Base-by-base conservation (phyloP, 2,888 invertebrate species). In the Graphium colonna region DNA sequence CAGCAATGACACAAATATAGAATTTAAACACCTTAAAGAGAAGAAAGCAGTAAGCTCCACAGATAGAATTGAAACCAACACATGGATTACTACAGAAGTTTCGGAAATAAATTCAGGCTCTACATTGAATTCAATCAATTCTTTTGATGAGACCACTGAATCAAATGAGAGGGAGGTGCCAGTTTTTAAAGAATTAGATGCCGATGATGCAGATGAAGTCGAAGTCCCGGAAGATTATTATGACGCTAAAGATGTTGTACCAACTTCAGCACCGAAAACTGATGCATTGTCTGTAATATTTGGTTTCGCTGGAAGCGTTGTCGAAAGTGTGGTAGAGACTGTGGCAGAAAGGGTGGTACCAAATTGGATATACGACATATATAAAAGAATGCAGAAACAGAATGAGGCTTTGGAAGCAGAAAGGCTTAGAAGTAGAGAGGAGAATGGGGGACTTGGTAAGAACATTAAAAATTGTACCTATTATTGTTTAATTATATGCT, bases 361-460 rank as follows among this genome's bases (percentile, higher is more conserved):
- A 0, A 84, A 88, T 57, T 77, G 84, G 5, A 68, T 90, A 0
- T 82, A 72, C 55, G 89, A 90, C 56, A 57, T 90, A 39, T 84
- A 89, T 49, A 84, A 77, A 56, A 71, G 90, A 51, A 87, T 90
- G 82, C 90, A 90, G 67, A 75, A 69, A 47, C 90, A 90, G 60
- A 89, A 69, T 51, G 87, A 88, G 57, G 83, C 84, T 5, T 57
- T 90, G 48, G 90, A 90, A 65, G 82, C 84, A 0, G 85, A 90
- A 60, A 79, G 77, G 31, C 62, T 90, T 39, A 76, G 90, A 56
- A 90, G 90, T 60, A 74, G 82, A 15, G 90, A 90, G 60, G 90
- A 90, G 58, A 90, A 90, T 65, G 90, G 90, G 0, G 90, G 90
- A 9, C 62, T 90, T 36, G 90, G 90, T 90, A 65, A 63, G 75